Conservation (phyloP, 2,113 vertebrate genomes). For the Caloenas nicobarica region DNA sequence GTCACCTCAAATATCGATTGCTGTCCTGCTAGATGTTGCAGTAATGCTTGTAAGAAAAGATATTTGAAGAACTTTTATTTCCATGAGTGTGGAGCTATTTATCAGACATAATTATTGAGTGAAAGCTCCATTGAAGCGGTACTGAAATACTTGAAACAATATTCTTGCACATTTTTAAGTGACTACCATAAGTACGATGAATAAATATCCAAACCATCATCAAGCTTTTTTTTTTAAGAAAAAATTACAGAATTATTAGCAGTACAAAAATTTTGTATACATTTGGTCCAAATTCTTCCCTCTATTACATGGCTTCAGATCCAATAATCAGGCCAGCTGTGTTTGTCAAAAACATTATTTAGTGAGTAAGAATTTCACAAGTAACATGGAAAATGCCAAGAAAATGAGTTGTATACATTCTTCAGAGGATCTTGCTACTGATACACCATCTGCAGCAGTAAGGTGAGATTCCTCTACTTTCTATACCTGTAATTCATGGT, state of each 20-base stretch:
- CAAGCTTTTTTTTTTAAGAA: neutral
- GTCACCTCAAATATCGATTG: neutral
- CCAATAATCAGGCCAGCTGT: neutral
- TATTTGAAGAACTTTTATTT: conserved; percentile 9
- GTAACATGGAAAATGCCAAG: neutral
- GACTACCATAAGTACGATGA: neutral
- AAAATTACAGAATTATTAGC: neutral
- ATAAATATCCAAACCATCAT: neutral
- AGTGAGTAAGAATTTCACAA: neutral
- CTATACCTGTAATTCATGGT: neutral
- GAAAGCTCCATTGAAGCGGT: neutral
- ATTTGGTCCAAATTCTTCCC: neutral
- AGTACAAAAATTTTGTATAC: neutral
- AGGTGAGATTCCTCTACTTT: neutral
- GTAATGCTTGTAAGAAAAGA: neutral
- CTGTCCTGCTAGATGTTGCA: neutral
- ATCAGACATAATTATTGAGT: neutral
- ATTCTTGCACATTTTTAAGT: neutral
- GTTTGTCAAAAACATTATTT: neutral
- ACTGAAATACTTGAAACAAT: neutral
- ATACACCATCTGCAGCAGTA: neutral
- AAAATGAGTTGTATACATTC: neutral
- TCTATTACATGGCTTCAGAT: neutral
- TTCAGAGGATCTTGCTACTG: neutral
- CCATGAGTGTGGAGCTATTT: neutral